Evolutionary conservation across 2,113 vertebrate genomes (phyloP).

Genomic region (Lepisosteus osseus): DNA sequence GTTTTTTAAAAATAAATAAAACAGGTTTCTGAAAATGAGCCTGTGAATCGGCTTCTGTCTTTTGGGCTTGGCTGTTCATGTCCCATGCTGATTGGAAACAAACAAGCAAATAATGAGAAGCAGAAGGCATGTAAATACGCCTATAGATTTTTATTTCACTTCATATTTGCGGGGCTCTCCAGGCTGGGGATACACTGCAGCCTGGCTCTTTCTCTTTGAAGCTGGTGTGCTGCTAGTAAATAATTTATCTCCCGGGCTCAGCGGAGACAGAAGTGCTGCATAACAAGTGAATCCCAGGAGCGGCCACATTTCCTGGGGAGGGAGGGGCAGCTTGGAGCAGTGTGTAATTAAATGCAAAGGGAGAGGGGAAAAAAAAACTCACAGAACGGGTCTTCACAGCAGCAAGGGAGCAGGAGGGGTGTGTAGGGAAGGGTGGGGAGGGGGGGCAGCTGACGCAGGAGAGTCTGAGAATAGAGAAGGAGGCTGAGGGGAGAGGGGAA

Average conservation of each 20-base stretch:
- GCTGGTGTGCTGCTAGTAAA: slow-evolving; percentile 14
- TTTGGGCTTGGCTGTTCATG: neutral
- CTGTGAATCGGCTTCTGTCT: neutral
- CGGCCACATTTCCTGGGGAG: neutral
- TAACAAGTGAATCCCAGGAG: slow-evolving; percentile 14
- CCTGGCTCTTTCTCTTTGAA: slow-evolving; percentile 7
- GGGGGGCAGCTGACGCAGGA: neutral
- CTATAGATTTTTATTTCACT: neutral
- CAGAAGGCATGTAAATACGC: slow-evolving; percentile 5
- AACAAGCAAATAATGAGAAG: neutral
- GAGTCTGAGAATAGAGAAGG: neutral
- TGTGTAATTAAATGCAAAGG: slow-evolving; percentile 21
- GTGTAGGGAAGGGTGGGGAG: neutral
- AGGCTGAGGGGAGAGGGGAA: neutral
- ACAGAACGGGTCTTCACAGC: slow-evolving; percentile 1
- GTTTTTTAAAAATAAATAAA: no score
- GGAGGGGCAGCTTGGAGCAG: slow-evolving; percentile 1
- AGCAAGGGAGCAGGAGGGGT: neutral
- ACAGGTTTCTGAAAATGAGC: neutral
- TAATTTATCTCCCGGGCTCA: slow-evolving; percentile 20
- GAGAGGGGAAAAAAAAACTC: neutral
- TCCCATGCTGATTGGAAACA: neutral
- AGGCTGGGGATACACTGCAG: slow-evolving; percentile 8
- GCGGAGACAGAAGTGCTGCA: slow-evolving; percentile 14
- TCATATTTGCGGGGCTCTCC: slow-evolving; percentile 7